phyloP scores from a whole-genome alignment of 30 jellyfish, hydroid and myxozoan genomes.

The Nemopilema nomurai region DNA sequence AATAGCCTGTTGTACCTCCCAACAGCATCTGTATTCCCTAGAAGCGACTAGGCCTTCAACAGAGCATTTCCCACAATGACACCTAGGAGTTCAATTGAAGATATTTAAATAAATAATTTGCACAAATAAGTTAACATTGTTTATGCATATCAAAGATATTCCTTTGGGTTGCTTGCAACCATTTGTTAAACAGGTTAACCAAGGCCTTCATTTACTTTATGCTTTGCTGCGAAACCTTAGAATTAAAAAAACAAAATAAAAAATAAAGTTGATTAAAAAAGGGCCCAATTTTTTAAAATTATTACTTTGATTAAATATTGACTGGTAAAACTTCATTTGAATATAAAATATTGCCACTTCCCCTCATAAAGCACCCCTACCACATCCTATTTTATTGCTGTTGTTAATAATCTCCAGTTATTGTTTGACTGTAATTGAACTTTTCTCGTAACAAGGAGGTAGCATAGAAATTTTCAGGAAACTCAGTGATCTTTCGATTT shows the following conservation, averaged over 20 bases:
- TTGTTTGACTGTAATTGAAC: not conserved
- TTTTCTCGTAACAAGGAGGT: not conserved
- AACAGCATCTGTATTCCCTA: not conserved
- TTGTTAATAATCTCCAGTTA: not conserved
- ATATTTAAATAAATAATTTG: not conserved
- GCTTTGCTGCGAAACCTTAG: not conserved
- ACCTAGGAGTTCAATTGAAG: not conserved
- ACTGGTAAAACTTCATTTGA: not conserved
- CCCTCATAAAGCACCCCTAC: not conserved
- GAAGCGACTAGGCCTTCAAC: not conserved
- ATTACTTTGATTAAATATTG: not conserved
- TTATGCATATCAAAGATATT: not conserved
- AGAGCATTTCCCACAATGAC: not conserved
- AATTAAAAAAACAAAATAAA: not conserved
- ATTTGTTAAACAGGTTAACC: not conserved
- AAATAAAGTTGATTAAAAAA: not conserved
- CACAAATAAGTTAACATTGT: not conserved
- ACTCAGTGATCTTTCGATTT: not conserved
- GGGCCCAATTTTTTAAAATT: not conserved
- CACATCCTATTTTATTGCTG: not conserved
- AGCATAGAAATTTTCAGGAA: not conserved
- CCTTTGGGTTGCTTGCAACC: not conserved
- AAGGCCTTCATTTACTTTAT: not conserved
- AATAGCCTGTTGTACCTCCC: not conserved
- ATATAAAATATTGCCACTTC: not conserved